Conservation (phyloP, 2,797 vertebrate species). For the Fratercula arctica region DNA sequence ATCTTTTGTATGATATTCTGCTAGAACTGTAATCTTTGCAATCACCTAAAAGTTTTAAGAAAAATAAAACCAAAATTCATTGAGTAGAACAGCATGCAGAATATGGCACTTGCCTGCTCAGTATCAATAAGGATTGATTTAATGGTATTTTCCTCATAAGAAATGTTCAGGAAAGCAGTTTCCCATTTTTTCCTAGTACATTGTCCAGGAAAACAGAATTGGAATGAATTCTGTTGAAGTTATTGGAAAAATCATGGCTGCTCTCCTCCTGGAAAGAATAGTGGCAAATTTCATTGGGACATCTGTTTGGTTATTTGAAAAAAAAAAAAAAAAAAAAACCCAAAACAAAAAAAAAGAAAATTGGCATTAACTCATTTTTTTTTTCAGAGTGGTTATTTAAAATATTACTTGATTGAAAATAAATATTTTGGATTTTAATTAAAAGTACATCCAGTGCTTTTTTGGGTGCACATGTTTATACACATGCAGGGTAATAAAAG, state of each 20-base stretch:
- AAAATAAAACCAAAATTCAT: not conserved
- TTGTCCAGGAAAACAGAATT: constrained; percentile 50
- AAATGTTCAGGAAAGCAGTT: not conserved
- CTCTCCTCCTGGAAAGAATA: constrained; percentile 50
- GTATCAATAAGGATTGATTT: not conserved
- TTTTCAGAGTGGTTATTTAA: not conserved
- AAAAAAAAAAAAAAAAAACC: not conserved
- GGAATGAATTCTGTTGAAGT: constrained; percentile 28
- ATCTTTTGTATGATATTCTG: not conserved
- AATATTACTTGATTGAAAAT: not conserved
- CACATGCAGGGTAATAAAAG: not conserved
- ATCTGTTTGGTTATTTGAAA: not conserved
- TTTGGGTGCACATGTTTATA: not conserved
- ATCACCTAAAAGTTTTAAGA: not conserved
- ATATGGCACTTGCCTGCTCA: not conserved
- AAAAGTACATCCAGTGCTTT: not conserved
- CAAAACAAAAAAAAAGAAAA: not conserved
- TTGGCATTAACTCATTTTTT: not conserved
- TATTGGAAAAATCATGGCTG: constrained; percentile 41
- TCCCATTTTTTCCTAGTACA: constrained; percentile 37
- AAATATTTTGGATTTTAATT: constrained; percentile 9
- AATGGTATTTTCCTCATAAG: constrained; percentile 17
- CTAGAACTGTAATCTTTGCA: not conserved
- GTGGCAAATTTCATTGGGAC: constrained; percentile 40
- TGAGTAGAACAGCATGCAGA: not conserved